Conservation (phyloP, 1,140 invertebrate species). For the Heliconius hewitsoni region DNA sequence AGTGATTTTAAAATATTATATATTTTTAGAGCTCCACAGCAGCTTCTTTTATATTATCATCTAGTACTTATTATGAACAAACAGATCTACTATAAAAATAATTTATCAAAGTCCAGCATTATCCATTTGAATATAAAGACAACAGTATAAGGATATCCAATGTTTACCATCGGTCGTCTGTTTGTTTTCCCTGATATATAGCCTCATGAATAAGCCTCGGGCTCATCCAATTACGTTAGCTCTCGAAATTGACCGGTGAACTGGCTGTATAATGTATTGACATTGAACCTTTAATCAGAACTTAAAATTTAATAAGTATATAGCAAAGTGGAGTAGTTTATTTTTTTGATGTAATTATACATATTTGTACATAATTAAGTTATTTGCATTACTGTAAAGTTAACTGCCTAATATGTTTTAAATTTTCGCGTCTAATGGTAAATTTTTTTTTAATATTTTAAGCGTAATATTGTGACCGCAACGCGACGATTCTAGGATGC, state of each 20-base stretch:
- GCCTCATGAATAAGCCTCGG: slow-evolving; percentile 62
- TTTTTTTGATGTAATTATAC: not conserved
- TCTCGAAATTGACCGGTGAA: slow-evolving; percentile 20
- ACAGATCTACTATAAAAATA: not conserved
- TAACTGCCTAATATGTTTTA: too few relatives aligned
- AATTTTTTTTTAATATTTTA: too few relatives aligned
- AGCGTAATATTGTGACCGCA: too few relatives aligned
- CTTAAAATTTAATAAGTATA: not conserved
- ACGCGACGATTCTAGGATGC: too few relatives aligned
- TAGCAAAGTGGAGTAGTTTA: not conserved
- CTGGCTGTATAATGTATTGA: slow-evolving; percentile 20
- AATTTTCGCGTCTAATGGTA: too few relatives aligned
- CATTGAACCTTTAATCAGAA: not conserved
- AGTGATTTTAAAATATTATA: too few relatives aligned
- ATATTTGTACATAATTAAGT: not conserved
- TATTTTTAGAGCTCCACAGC: too few relatives aligned
- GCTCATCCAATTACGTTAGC: slow-evolving; percentile 58
- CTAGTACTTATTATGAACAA: not conserved
- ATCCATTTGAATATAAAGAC: slow-evolving; percentile 37
- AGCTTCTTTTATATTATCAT: not conserved
- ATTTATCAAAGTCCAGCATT: slow-evolving; percentile 14
- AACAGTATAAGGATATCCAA: slow-evolving; percentile 42
- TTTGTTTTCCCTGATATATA: slow-evolving; percentile 65
- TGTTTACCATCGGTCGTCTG: slow-evolving; percentile 49
- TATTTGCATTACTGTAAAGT: too few relatives aligned